These are phyloP conservation scores for Scomber japonicus DNA, from an alignment of 2,113 vertebrate genomes.

Conservation along the genomic window DNA sequence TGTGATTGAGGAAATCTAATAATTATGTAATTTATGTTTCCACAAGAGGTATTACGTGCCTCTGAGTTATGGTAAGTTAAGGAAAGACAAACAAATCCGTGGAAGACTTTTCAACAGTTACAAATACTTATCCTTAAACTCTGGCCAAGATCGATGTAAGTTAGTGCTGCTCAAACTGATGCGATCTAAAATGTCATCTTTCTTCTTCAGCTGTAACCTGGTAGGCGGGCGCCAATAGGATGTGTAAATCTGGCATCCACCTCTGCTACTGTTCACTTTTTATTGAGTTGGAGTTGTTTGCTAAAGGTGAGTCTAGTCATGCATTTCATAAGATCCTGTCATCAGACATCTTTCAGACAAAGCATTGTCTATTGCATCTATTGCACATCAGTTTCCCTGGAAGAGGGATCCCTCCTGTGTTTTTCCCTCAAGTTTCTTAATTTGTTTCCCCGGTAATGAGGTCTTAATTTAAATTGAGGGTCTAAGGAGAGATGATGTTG, in stretches of 20 bases:
- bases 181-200: constrained; percentile 52
- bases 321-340: constrained; percentile 22
- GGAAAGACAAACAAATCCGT: constrained; percentile 7
- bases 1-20: no score
- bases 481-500: no score
- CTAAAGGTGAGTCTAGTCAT: constrained; percentile 63
- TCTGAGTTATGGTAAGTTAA: background rate
- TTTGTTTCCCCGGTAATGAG: no score
- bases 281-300: constrained; percentile 52
- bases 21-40: background rate
- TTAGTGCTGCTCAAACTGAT: constrained; percentile 48
- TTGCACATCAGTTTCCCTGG: no score
- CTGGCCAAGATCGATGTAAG: constrained; percentile 12
- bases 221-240: constrained; percentile 47
- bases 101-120: background rate
- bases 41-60: background rate
- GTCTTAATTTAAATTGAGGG: no score
- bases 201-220: constrained; percentile 17
- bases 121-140: background rate
- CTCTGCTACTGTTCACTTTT: constrained; percentile 47
- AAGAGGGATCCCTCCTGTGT: no score
- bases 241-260: constrained; percentile 54
- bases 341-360: background rate
- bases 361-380: background rate
- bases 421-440: no score